These are phyloP conservation scores for Azemiops feae DNA, from an alignment of 2,113 vertebrate genomes.

Conservation along the genomic window DNA sequence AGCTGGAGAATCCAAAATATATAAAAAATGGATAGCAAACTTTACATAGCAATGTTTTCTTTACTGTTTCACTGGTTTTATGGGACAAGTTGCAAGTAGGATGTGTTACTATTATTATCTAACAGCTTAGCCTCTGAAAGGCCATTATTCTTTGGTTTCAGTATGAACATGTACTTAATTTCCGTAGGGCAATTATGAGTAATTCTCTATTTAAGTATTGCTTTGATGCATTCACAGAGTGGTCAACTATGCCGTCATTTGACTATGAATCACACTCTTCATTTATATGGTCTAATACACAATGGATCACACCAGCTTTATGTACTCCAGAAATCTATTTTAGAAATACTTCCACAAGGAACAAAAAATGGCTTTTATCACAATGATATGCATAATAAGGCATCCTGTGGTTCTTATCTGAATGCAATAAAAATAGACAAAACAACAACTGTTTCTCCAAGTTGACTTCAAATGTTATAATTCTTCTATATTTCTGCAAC, in stretches of 20 bases:
- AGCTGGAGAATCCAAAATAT: background rate
- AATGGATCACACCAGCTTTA: background rate
- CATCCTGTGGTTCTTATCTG: background rate
- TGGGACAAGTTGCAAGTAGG: background rate
- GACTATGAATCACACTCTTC: constrained; percentile 14
- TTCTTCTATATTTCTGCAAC: background rate
- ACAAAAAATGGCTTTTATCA: background rate
- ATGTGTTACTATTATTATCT: background rate
- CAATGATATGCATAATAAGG: background rate
- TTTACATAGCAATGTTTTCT: background rate
- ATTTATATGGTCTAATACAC: constrained; percentile 2
- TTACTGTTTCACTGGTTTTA: background rate
- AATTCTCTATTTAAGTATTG: background rate
- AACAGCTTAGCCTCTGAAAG: background rate
- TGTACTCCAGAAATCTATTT: background rate
- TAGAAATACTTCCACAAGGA: constrained; percentile 9
- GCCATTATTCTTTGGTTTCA: constrained; percentile 1
- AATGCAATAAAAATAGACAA: background rate
- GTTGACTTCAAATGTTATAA: background rate
- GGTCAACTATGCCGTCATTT: constrained; percentile 1
- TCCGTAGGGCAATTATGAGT: background rate
- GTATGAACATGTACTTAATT: background rate
- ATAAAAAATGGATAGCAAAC: background rate
- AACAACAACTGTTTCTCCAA: background rate
- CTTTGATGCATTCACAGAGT: constrained; percentile 14